Conservation (phyloP, 2,888 invertebrate genomes). For the Sabatieria punctata region DNA sequence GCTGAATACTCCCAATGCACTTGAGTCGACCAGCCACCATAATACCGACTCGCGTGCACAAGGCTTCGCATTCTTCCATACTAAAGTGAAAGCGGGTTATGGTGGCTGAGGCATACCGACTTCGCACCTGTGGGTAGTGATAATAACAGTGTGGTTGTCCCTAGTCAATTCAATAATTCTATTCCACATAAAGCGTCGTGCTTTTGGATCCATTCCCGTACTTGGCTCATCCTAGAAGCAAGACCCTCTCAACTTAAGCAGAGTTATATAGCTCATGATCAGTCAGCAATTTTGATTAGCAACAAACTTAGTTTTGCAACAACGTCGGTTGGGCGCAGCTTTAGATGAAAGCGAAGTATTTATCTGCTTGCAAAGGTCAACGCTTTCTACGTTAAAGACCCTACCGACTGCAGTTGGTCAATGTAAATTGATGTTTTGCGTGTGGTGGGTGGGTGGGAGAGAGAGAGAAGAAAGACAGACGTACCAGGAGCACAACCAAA, state of each 20-base stretch:
- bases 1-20: slow-evolving; percentile 25
- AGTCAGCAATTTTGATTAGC: too few species aligned
- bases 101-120: too few species aligned
- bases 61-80: slow-evolving; percentile 27
- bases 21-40: slow-evolving; percentile 25
- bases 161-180: slow-evolving; percentile 40
- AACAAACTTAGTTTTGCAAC: too few species aligned
- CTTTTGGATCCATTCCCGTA: slow-evolving; percentile 20
- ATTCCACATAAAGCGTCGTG: slow-evolving; percentile 45
- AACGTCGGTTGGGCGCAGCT: too few species aligned
- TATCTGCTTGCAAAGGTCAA: too few species aligned
- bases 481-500: slow-evolving; percentile 48
- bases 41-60: slow-evolving; percentile 26
- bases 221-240: slow-evolving; percentile 11
- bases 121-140: slow-evolving; percentile 37
- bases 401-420: too few species aligned
- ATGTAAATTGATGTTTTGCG: too few species aligned
- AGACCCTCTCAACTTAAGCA: too few species aligned
- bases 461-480: slow-evolving; percentile 3
- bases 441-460: slow-evolving; percentile 2
- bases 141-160: slow-evolving; percentile 35
- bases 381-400: too few species aligned
- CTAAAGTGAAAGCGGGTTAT: slow-evolving; percentile 10
- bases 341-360: too few species aligned
- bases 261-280: too few species aligned